phyloP scores from a whole-genome alignment of 2,113 vertebrate species.

The Anarrhichthys ocellatus region DNA sequence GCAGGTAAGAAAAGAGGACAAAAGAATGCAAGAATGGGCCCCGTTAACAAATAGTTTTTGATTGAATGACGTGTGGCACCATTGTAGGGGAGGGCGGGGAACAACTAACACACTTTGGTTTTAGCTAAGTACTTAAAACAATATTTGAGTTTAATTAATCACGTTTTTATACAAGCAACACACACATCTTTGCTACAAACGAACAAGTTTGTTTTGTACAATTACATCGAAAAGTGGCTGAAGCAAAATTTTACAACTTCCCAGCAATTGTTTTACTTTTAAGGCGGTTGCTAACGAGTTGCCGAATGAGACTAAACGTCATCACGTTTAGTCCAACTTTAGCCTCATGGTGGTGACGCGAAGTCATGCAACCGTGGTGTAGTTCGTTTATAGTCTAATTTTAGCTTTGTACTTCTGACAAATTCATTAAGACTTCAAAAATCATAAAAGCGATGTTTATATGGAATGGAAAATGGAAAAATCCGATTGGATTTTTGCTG shows the following conservation, averaged over 20 bases:
- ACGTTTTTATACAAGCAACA: neutral
- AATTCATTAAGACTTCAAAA: neutral
- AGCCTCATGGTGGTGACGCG: too few relatives aligned
- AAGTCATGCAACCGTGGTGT: too few relatives aligned
- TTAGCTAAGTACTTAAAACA: neutral
- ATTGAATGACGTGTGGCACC: constrained; percentile 37
- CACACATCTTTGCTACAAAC: neutral
- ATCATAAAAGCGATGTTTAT: neutral
- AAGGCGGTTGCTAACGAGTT: too few relatives aligned
- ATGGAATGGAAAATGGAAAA: neutral
- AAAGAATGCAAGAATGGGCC: constrained; percentile 8
- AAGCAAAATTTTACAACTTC: too few relatives aligned
- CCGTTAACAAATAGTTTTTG: constrained; percentile 19
- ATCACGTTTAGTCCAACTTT: too few relatives aligned
- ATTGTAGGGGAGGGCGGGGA: neutral
- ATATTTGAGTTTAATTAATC: neutral
- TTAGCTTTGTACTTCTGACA: too few relatives aligned
- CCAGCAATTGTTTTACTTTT: too few relatives aligned
- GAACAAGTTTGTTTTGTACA: too few relatives aligned
- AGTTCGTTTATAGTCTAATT: too few relatives aligned
- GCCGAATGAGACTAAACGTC: too few relatives aligned
- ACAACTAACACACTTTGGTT: neutral
- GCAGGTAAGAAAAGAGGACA: constrained; percentile 28
- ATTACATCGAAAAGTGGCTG: too few relatives aligned
- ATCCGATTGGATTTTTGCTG: neutral